Conservation (phyloP, 2,113 vertebrate species). For the Corythoichthys haematopterus region DNA sequence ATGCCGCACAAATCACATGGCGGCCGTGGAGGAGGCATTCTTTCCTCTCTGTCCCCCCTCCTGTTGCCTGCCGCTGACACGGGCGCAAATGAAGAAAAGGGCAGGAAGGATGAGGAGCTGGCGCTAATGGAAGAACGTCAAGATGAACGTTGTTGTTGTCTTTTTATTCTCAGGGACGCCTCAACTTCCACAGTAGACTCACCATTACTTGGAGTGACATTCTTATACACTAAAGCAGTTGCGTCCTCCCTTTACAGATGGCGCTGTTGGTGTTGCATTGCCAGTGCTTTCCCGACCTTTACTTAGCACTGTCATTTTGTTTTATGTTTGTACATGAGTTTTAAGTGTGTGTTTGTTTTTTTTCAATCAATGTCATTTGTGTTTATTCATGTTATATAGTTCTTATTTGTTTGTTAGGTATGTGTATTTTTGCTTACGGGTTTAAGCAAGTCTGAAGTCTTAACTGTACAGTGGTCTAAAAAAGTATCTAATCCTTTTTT, state of each 20-base stretch:
- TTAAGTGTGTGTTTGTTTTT: not conserved
- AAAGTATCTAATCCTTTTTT: no score
- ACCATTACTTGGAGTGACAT: slow-evolving; percentile 39
- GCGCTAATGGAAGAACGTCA: slow-evolving; percentile 13
- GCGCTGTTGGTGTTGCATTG: not conserved
- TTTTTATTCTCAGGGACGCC: slow-evolving; percentile 22
- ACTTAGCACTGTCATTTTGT: not conserved
- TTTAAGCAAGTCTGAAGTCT: not conserved
- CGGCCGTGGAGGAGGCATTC: not conserved
- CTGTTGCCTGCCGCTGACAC: slow-evolving; percentile 9
- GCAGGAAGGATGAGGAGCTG: slow-evolving; percentile 12
- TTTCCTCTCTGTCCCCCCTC: not conserved
- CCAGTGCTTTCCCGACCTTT: not conserved
- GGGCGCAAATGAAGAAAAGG: slow-evolving; percentile 33
- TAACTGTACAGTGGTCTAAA: not conserved
- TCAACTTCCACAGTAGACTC: slow-evolving; percentile 19
- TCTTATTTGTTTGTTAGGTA: not conserved
- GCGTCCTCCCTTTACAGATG: no score
- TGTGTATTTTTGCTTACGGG: not conserved
- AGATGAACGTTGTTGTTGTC: slow-evolving; percentile 36
- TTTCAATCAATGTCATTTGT: not conserved
- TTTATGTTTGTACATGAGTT: not conserved
- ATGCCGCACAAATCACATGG: slow-evolving; percentile 46
- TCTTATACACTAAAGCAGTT: slow-evolving; percentile 40
- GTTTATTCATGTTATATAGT: not conserved